These are phyloP conservation scores for Callocephalon fimbriatum DNA, from an alignment of 2,113 vertebrate genomes.

Conservation along the genomic window DNA sequence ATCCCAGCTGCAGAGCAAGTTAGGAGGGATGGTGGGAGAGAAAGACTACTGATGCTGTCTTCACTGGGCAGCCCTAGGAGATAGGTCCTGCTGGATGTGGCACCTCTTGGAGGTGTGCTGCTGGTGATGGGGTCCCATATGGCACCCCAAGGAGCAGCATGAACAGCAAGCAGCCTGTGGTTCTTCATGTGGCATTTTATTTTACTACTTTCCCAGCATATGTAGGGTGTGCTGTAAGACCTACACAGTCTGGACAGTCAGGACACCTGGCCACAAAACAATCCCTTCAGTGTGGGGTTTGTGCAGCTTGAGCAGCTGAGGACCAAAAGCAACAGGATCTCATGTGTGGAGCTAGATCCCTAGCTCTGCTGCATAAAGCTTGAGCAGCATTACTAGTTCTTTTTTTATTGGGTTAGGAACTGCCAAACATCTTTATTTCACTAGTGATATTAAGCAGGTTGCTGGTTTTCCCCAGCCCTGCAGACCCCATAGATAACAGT, in stretches of 20 bases:
- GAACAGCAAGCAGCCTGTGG: neutral
- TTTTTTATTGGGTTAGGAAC: neutral
- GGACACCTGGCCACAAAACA: neutral
- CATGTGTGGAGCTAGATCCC: neutral
- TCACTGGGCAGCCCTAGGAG: neutral
- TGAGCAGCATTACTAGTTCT: neutral
- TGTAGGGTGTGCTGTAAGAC: neutral
- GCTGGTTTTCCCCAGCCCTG: neutral
- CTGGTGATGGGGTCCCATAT: neutral
- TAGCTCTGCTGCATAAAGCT: neutral
- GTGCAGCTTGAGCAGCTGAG: neutral
- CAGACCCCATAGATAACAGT: neutral
- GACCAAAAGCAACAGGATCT: neutral
- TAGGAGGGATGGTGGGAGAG: rapidly evolving
- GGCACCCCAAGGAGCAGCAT: neutral
- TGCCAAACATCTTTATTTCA: neutral
- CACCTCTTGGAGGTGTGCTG: neutral
- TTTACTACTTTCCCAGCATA: neutral
- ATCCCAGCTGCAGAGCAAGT: neutral
- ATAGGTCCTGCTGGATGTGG: neutral
- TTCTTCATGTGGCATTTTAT: neutral
- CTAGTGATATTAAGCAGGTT: neutral
- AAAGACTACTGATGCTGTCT: neutral
- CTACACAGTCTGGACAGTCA: neutral
- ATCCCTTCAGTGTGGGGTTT: neutral